Base-by-base conservation (phyloP, 2,113 vertebrate species). In the Scomber japonicus region DNA sequence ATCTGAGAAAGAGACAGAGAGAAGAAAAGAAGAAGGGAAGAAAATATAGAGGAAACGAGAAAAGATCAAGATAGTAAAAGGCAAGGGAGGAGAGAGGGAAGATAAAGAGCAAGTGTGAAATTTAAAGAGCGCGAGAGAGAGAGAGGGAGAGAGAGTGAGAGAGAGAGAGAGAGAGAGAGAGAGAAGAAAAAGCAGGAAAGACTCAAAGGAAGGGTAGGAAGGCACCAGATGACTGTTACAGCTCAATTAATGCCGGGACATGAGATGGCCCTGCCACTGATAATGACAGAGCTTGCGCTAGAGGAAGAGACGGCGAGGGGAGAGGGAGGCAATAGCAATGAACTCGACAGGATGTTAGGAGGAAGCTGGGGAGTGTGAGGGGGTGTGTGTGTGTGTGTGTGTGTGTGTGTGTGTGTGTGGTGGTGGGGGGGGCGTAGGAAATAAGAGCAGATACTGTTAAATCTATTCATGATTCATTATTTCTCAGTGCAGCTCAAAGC, bases 391-490 rank as follows among this genome's bases (percentile, higher is more conserved):
- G 24, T 27, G 21, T 21, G 21, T 21, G 21, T 21, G 21, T 21
- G 21, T 21, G 21, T 21, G 21, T 21, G 21, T 21, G 21, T 21
- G 21, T 21, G 21, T 21, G 59, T 6, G 60, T 49, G 48, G 60
- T 21, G 15, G 12, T 44, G 57, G 60, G 51, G 60, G 50, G 81
- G 69, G 88, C 83, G 75, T 75, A 84, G 87, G 87, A 89, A 92
- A 92, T 90, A 92, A 93, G 91, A 92, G 87, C 86, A 91, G 90
- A 90, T 88, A 92, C 87, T 89, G 89, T 93, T 92, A 87, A 93
- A 92, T 92, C 89, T 94, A 93, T 94, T 94, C 92, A 92, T 93
- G 91, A 94, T 92, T 94, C 91, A 92, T 94, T 92, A 93, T 92
- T 91, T 89, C 91, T 75, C 83, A 69, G 83, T 71, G 84, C 82